Conservation (phyloP, 2,113 vertebrate genomes). For the Myotis yumanensis region DNA sequence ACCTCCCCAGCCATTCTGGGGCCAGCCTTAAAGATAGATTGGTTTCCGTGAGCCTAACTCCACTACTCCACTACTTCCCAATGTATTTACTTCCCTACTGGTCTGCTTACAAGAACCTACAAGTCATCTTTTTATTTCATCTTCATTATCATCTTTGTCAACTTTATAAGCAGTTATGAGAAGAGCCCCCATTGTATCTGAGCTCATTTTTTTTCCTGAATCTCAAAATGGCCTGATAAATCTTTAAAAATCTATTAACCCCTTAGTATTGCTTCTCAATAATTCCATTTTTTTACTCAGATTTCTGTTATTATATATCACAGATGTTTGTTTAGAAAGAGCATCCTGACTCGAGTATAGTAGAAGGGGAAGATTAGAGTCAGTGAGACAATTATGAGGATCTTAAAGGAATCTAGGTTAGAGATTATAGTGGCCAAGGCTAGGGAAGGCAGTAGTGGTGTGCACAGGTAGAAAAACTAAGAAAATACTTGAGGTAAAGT, state of each 20-base stretch:
- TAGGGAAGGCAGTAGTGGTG: neutral
- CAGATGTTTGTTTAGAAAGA: neutral
- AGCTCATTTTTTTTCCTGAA: neutral
- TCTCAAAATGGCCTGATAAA: neutral
- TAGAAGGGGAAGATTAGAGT: neutral
- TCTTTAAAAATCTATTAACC: neutral
- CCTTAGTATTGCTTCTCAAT: neutral
- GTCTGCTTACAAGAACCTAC: neutral
- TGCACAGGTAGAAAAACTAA: neutral
- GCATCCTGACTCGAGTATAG: neutral
- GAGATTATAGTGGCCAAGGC: neutral
- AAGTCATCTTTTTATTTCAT: neutral
- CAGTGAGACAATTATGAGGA: neutral
- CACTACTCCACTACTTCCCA: neutral
- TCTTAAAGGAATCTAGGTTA: neutral
- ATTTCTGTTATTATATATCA: neutral
- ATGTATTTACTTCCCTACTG: neutral
- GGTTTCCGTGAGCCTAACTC: neutral
- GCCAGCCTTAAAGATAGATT: neutral
- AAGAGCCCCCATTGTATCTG: neutral
- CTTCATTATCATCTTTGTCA: neutral
- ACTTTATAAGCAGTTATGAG: neutral
- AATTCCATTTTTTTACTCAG: neutral
- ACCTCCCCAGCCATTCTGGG: neutral
- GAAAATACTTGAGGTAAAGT: neutral